Percentiles rank a stretch among this genome's conserved stretches.
phyloP scores from a whole-genome alignment of 2,888 invertebrate genomes.

The Elysia crispata region DNA sequence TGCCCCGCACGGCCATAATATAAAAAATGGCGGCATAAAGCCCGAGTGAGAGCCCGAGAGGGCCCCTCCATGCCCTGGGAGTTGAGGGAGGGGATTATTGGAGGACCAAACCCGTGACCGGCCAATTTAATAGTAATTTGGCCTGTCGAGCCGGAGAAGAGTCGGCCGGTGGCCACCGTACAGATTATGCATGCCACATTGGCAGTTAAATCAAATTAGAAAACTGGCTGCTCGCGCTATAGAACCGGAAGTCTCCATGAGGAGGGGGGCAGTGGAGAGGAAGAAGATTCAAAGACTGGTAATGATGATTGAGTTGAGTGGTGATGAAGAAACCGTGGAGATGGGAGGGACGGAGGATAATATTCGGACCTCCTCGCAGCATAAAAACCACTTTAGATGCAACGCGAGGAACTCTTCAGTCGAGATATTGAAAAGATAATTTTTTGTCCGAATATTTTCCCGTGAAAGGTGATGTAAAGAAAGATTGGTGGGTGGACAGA shows the following conservation, averaged over 20 bases:
- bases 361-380: too few species aligned
- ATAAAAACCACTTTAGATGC: too few species aligned
- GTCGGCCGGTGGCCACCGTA: not conserved
- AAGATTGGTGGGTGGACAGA: too few species aligned
- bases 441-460: too few species aligned
- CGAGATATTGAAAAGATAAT: too few species aligned
- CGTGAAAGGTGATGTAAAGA: too few species aligned
- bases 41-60: not conserved
- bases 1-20: constrained; percentile 38
- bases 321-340: too few species aligned
- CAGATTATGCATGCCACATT: constrained; percentile 29
- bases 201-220: constrained; percentile 37
- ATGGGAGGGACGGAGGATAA: too few species aligned
- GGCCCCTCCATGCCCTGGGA: constrained; percentile 32
- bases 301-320: too few species aligned
- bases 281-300: not conserved
- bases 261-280: constrained; percentile 11
- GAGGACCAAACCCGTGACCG: constrained; percentile 32
- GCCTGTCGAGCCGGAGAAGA: constrained; percentile 26
- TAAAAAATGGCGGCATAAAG: constrained; percentile 20
- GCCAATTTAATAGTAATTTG: constrained; percentile 47
- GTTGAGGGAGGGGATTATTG: constrained; percentile 35
- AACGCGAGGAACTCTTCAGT: too few species aligned
- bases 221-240: not conserved
- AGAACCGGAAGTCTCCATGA: not conserved